Evolutionary conservation across 2,113 vertebrate genomes (phyloP).

Genomic region (Ctenodactylus gundi): DNA sequence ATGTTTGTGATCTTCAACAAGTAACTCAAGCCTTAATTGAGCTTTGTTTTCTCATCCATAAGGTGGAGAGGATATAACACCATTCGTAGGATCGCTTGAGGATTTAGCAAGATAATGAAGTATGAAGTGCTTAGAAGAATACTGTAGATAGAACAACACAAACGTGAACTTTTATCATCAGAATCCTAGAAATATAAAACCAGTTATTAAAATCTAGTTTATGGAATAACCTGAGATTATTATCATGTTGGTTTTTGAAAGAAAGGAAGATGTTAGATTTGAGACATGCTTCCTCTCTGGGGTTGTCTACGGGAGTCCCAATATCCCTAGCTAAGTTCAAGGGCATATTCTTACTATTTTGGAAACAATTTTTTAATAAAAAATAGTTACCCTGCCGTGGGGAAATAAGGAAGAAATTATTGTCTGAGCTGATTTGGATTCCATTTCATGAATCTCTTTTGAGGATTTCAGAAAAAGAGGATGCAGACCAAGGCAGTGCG

Average conservation of each 20-base stretch:
- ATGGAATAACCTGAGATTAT: neutral
- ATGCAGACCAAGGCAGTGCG: neutral
- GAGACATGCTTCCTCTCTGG: neutral
- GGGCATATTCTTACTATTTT: neutral
- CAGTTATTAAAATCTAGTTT: neutral
- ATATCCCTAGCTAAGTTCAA: neutral
- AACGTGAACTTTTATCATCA: neutral
- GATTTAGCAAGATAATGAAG: neutral
- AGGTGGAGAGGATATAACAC: too few relatives aligned
- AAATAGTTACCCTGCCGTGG: neutral
- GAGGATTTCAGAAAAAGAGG: neutral
- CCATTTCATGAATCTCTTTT: neutral
- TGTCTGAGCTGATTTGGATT: slow-evolving; percentile 36
- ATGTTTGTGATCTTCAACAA: neutral
- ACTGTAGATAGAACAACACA: neutral
- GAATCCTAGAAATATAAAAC: neutral
- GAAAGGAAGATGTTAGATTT: neutral
- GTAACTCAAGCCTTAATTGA: neutral
- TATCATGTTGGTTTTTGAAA: neutral
- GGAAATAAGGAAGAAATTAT: slow-evolving; percentile 54
- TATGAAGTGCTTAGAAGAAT: neutral
- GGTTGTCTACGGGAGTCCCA: neutral
- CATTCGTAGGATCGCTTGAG: neutral
- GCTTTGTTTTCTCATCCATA: neutral
- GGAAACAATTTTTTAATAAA: slow-evolving; percentile 40